Evolutionary conservation across 1,140 invertebrate species (phyloP), one percentile per base, ranked within the genome.

Genomic region (Agrilus planipennis): DNA sequence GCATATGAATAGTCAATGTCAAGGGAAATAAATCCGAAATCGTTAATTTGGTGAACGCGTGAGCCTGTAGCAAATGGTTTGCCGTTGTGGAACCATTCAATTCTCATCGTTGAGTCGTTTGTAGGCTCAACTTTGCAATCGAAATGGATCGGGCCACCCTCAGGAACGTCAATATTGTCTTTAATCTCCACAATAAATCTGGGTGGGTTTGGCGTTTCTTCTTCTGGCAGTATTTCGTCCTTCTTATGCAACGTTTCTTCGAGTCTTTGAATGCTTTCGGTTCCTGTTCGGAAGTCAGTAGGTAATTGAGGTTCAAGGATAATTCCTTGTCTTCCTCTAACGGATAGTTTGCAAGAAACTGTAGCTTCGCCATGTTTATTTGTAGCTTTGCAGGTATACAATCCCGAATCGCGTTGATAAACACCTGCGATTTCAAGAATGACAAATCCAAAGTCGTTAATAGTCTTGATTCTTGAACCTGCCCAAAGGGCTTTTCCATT

Each of bases 1-100:
- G 78, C 72, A 54, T 89, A 89, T 0, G 84, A 78, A 53, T 89
- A 90, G 40, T 89, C 82, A 49, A 92, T 76, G 52, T 91, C 87
- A 37, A 92, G 62, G 1, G 85, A 82, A 49, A 91, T 84, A 40
- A 88, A 90, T n/a, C 88, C 89, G 61, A 92, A 92, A 53, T 95
- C 90, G 60, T 92, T 88, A 14, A 90, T 73, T 62, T 85, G 86
- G 57, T 90, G 87, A 3, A 94, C 85, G 44, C 91, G 70, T 10
- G 86, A 89, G 11, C 88, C 86, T 17, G 84, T 90, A 0, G 79
- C 83, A 53, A 94, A 82, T 19, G 88, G 86, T 50, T 78, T 73
- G 12, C 89, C 89, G 63, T 94, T 91, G 48, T 85, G 80, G 75
- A 84, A 92, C 90, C 91, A 95, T 61, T 94, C 89, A 47, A 93